Percentiles rank a stretch among this genome's conserved stretches.
Evolutionary conservation across 1,140 invertebrate species (phyloP).

Genomic region (Brachionus rubens): DNA sequence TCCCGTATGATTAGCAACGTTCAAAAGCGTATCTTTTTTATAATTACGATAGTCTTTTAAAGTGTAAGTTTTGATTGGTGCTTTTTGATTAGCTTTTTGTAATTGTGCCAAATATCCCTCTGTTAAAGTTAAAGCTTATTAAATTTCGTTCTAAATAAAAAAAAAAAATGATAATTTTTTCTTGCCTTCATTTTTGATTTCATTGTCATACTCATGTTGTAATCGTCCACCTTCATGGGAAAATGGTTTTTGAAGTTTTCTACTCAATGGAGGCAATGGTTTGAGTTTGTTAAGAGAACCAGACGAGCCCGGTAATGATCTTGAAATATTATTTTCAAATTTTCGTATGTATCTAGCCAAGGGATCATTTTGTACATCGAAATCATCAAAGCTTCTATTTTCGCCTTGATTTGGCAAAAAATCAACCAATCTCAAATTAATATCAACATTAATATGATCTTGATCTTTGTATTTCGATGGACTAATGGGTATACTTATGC

Average conservation of each 20-base stretch:
- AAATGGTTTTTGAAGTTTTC: constrained; percentile 30
- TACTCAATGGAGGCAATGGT: constrained; percentile 1
- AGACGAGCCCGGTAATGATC: constrained; percentile 42
- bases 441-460: constrained; percentile 42
- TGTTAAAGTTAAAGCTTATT: not conserved
- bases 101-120: constrained; percentile 44
- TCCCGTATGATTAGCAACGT: constrained; percentile 13
- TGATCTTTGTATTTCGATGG: not conserved
- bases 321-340: constrained; percentile 34
- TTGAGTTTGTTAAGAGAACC: constrained; percentile 23
- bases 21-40: constrained; percentile 42
- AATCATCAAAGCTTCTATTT: constrained; percentile 42
- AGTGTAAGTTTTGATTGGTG: constrained; percentile 23
- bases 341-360: constrained; percentile 23
- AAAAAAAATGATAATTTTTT: not conserved
- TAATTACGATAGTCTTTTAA: constrained; percentile 42
- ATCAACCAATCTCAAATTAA: constrained; percentile 36
- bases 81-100: not conserved
- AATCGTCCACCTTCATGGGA: constrained; percentile 14
- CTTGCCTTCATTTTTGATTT: constrained; percentile 19
- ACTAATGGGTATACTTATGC: constrained; percentile 17
- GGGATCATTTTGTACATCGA: constrained; percentile 41
- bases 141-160: not conserved
- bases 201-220: constrained; percentile 29
- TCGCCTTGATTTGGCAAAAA: constrained; percentile 5